These are phyloP conservation scores for Pseudochirops corinnae DNA, from an alignment of 2,797 vertebrate genomes.

Conservation along the genomic window DNA sequence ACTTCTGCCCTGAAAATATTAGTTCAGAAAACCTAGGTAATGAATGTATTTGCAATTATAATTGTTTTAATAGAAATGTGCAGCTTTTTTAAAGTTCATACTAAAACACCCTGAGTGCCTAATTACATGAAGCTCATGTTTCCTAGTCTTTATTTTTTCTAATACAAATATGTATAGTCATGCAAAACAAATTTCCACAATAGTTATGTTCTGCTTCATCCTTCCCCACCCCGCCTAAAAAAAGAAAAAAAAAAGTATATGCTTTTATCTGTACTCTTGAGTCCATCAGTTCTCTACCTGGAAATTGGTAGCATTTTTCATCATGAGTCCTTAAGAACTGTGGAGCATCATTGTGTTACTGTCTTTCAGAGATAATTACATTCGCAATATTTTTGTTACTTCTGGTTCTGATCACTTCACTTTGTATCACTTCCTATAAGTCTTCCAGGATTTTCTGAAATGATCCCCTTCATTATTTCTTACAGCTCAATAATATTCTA, in stretches of 20 bases:
- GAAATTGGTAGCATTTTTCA: background rate
- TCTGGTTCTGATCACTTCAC: background rate
- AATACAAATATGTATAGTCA: background rate
- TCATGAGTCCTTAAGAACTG: background rate
- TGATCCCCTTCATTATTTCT: background rate
- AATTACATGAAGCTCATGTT: background rate
- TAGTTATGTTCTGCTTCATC: background rate
- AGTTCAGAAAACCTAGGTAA: background rate
- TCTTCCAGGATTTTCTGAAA: background rate
- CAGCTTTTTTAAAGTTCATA: background rate
- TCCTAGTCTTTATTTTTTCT: background rate
- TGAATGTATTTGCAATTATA: background rate
- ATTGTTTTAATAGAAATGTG: background rate
- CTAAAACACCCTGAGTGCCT: background rate
- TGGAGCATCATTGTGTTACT: background rate
- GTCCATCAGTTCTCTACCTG: background rate
- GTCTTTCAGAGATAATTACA: background rate
- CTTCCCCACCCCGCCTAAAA: too few relatives aligned
- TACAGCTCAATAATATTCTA: background rate
- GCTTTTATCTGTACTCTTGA: background rate
- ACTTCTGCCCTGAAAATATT: background rate
- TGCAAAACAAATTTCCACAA: background rate
- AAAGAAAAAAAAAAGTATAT: background rate
- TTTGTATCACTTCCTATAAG: background rate
- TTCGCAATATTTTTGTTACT: background rate